Evolutionary conservation across 2,113 vertebrate species (phyloP).

Genomic region (Thinocorus orbignyianus): DNA sequence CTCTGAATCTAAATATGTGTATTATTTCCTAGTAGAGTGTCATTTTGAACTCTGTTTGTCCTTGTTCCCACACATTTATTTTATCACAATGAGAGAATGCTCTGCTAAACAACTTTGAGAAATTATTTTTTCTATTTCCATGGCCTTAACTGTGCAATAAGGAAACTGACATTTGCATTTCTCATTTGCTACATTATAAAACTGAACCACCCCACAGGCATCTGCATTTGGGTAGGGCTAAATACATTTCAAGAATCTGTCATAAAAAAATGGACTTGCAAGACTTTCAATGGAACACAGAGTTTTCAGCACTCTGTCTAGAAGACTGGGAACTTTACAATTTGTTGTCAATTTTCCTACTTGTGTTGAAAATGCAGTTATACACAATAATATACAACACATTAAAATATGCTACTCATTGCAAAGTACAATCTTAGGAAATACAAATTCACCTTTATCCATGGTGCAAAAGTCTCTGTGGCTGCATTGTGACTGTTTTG

Average conservation of each 20-base stretch:
- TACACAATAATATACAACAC: not conserved
- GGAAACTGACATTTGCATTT: constrained; percentile 59
- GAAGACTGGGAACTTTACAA: not conserved
- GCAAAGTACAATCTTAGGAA: not conserved
- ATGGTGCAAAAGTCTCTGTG: not conserved
- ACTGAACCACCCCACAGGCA: constrained; percentile 22
- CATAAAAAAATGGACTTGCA: not conserved
- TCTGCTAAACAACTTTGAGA: not conserved
- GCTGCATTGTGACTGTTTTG: not conserved
- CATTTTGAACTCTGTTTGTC: constrained; percentile 37
- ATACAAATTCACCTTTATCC: not conserved
- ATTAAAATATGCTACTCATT: not conserved
- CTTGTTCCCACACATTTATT: constrained; percentile 8
- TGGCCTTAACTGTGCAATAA: constrained; percentile 30
- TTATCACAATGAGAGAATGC: constrained; percentile 21
- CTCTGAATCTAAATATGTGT: not conserved
- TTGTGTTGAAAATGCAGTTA: not conserved
- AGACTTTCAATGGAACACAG: not conserved
- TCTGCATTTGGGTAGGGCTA: constrained; percentile 46
- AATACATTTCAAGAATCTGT: constrained; percentile 20
- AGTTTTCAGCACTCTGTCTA: not conserved
- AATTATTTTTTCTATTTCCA: constrained; percentile 34
- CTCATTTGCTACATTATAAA: constrained; percentile 47
- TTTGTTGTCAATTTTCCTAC: not conserved
- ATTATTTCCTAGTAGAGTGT: constrained; percentile 34